Evolutionary conservation across 2,113 vertebrate species (phyloP).

Genomic region (Ursus arctos): DNA sequence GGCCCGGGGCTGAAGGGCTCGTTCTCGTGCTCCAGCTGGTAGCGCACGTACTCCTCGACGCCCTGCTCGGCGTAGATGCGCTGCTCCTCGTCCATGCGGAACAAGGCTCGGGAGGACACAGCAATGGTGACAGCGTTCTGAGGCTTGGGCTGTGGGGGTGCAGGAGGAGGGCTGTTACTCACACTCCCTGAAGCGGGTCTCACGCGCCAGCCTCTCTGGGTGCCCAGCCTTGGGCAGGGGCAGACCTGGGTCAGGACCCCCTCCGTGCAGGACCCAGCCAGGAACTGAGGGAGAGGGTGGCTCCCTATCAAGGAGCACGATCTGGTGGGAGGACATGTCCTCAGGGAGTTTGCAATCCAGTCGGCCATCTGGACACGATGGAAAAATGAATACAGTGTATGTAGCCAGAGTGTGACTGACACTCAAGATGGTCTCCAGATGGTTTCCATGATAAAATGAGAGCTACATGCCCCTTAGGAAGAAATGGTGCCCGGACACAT

Average conservation of each 20-base stretch:
- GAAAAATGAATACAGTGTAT: conserved; percentile 1
- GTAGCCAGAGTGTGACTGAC: not conserved
- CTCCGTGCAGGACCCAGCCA: not conserved
- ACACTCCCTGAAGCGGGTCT: not conserved
- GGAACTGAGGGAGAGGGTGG: not conserved
- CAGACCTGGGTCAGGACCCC: not conserved
- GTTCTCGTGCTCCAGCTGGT: conserved; percentile 95
- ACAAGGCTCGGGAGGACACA: conserved; percentile 95
- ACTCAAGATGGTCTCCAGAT: not conserved
- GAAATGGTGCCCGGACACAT: not conserved
- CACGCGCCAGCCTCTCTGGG: not conserved
- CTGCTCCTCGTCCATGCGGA: conserved; percentile 97
- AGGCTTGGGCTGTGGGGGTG: conserved; percentile 91
- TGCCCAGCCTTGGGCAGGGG: not conserved
- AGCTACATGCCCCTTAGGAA: not conserved
- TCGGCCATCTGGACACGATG: not conserved
- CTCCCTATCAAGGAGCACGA: not conserved
- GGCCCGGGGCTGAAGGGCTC: conserved; percentile 95
- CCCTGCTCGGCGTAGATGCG: conserved; percentile 93
- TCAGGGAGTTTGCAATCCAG: not conserved
- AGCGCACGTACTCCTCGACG: conserved; percentile 95
- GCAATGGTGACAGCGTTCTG: conserved; percentile 97
- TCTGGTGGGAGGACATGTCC: not conserved
- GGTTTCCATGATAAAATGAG: conserved; percentile 10
- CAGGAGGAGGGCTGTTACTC: not conserved